Conservation (phyloP, 1,140 invertebrate species). For the Galleria mellonella region DNA sequence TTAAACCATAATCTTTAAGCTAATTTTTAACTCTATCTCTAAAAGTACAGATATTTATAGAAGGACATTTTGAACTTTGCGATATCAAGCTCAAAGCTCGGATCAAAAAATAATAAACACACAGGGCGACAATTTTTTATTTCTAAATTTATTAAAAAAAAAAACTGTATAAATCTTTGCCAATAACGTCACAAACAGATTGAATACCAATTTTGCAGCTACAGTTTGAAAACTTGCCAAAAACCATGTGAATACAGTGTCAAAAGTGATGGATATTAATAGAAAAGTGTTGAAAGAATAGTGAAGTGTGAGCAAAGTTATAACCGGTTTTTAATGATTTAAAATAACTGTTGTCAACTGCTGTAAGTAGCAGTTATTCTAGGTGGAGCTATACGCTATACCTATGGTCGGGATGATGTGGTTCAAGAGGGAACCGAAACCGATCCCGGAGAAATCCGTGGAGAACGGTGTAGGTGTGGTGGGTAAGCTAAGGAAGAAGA, state of each 20-base stretch:
- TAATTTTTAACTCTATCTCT: too few relatives aligned
- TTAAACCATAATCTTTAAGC: too few relatives aligned
- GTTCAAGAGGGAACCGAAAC: constrained; percentile 61
- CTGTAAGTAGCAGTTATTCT: neutral
- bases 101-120: neutral
- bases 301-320: neutral
- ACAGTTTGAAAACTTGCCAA: constrained; percentile 1
- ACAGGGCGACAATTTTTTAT: neutral
- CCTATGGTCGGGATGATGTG: constrained; percentile 64
- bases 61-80: too few relatives aligned
- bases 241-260: constrained; percentile 2
- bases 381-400: constrained; percentile 4
- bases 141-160: too few relatives aligned
- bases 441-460: constrained; percentile 39
- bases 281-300: neutral
- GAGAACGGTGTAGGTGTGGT: constrained; percentile 48
- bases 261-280: neutral
- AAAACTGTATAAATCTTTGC: constrained; percentile 1
- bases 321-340: neutral
- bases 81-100: too few relatives aligned
- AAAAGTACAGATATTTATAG: too few relatives aligned
- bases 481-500: constrained; percentile 53
- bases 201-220: constrained; percentile 11
- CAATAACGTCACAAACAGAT: constrained; percentile 12
- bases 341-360: neutral